Conservation (phyloP, 64 coral and sea anemone species). For the Stichodactyla helianthus region DNA sequence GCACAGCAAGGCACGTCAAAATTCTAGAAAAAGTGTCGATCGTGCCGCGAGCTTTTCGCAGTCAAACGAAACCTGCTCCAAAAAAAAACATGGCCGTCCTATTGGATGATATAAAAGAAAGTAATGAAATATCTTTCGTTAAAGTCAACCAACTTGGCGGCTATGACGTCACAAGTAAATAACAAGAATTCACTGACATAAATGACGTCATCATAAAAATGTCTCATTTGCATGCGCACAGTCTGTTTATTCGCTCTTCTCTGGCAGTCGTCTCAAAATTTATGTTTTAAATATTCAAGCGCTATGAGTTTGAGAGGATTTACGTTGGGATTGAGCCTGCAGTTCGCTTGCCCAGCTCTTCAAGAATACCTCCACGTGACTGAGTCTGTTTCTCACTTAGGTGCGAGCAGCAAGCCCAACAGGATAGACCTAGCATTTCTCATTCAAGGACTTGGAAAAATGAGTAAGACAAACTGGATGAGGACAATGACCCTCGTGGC, state of each 20-base stretch:
- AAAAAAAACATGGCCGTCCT: no score
- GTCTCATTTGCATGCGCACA: neutral
- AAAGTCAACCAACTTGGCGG: no score
- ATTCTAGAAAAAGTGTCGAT: no score
- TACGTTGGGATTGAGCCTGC: neutral
- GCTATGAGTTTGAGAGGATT: neutral
- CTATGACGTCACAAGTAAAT: no score
- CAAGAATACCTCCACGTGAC: constrained; percentile 18
- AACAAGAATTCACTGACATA: no score
- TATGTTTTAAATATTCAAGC: neutral
- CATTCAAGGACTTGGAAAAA: constrained; percentile 43
- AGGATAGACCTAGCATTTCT: constrained; percentile 55
- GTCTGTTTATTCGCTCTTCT: neutral
- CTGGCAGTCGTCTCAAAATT: neutral
- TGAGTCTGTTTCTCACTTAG: constrained; percentile 31
- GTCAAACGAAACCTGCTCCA: no score
- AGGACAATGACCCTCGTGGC: constrained; percentile 38
- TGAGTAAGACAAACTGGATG: constrained; percentile 36
- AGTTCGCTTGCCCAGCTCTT: neutral
- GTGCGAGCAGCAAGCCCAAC: constrained; percentile 50
- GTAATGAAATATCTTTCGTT: no score
- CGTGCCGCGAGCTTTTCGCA: no score
- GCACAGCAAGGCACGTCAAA: no score
- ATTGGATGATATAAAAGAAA: no score
- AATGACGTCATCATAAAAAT: no score